Percentiles rank a stretch among this genome's conserved stretches.
Conservation (phyloP, 1,140 invertebrate species). For the Glomeris maerens region DNA sequence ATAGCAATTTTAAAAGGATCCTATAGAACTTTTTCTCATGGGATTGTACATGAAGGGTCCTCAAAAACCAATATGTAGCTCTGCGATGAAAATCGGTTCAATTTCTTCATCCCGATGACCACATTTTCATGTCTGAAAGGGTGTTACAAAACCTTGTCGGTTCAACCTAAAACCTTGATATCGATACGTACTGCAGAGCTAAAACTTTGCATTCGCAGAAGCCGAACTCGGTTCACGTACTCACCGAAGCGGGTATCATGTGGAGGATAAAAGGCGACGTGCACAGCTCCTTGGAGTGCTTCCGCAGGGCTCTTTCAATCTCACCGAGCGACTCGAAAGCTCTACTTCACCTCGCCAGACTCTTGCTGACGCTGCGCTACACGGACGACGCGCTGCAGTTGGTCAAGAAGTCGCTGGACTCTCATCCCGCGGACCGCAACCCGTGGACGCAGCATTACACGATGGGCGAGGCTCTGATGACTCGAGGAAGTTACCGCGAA, state of each 20-base stretch:
- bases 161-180: no score
- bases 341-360: slow-evolving; percentile 63
- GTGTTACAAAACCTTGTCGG: no score
- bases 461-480: slow-evolving; percentile 44
- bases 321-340: slow-evolving; percentile 73
- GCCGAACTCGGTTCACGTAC: no score
- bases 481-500: slow-evolving; percentile 68
- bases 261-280: slow-evolving; percentile 76
- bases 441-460: slow-evolving; percentile 84
- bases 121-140: no score
- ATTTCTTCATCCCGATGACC: no score
- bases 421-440: slow-evolving; percentile 63
- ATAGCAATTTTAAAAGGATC: no score
- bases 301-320: slow-evolving; percentile 62
- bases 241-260: slow-evolving; percentile 37
- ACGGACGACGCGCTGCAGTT: slow-evolving; percentile 75
- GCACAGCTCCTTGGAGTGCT: slow-evolving; percentile 70
- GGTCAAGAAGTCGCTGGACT: slow-evolving; percentile 51
- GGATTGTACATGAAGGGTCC: no score
- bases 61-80: no score
- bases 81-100: no score
- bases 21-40: no score
- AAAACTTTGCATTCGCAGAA: no score
- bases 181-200: no score
- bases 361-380: slow-evolving; percentile 69